Conservation (phyloP, 30 jellyfish, hydroid and myxozoan genomes). For the Morbakka virulenta region DNA sequence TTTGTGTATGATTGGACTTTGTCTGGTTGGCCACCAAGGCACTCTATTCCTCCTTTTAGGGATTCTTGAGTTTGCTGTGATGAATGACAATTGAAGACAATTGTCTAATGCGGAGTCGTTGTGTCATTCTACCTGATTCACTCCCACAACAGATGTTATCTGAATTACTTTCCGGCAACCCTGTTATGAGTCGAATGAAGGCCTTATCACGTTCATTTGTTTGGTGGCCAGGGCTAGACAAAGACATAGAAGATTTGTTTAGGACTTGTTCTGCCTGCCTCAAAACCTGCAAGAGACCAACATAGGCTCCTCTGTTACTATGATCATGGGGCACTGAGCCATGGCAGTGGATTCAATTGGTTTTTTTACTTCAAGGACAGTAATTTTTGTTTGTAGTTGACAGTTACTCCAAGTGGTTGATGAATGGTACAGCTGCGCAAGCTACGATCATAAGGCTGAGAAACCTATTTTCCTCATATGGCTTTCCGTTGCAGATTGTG, state of each 20-base stretch:
- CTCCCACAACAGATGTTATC: background rate
- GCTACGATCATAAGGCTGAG: background rate
- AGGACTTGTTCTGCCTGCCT: background rate
- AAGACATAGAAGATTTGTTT: conserved; percentile 9
- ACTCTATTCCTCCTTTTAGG: background rate
- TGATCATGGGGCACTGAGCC: no score
- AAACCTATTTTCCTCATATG: background rate
- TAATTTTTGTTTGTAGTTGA: conserved; percentile 17
- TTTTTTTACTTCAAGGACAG: conserved; percentile 21
- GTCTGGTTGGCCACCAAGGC: background rate
- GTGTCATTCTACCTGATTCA: background rate
- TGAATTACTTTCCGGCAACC: conserved; percentile 38
- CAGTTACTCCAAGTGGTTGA: conserved; percentile 42
- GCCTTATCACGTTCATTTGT: conserved; percentile 8
- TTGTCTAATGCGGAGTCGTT: conserved; percentile 1
- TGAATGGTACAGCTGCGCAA: background rate
- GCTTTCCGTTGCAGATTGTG: background rate
- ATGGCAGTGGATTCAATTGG: conserved; percentile 24
- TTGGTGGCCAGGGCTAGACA: conserved; percentile 57
- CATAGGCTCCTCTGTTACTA: no score
- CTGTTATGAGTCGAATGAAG: conserved; percentile 28
- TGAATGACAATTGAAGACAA: background rate
- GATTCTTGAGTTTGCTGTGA: background rate
- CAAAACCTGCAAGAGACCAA: background rate
- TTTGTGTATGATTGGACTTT: background rate